Base-by-base conservation (phyloP, 2,888 invertebrate species). In the Phyllotreta cruciferae region DNA sequence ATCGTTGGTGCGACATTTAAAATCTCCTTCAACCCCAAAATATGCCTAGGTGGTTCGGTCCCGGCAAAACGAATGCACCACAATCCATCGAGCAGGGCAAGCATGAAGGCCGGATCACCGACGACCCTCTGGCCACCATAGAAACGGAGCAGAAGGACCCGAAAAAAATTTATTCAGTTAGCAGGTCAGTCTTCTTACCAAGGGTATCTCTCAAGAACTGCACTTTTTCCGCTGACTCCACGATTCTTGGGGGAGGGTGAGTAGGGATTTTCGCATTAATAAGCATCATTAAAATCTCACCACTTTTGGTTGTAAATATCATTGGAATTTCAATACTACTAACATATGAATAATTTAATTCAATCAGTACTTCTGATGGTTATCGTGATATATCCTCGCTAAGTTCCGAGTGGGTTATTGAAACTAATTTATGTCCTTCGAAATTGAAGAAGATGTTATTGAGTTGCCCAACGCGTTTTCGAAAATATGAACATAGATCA, bases 61-160 rank as follows among this genome's bases (percentile, higher is more conserved):
- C 75, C 34, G 69, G 71, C 57, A 77, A 76, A 71, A 67, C 71
- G 47, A 70, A 69, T 54, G 63, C 71, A 50, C 67, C 71, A 45
- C 67, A 73, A 42, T 38, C 54, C 8, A 6, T 44, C 6, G 45
- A 42, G 47, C 9, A 56, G 34, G 57, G 47, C 3, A 44, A 47
- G 44, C 24, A 38, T 10, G 53, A 60, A 14, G 58, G 49, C 10
- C 77, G 77, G 69, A 73, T 78, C 53, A 78, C 82, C 70, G 83
- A 82, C 63, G 85, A 86, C 74, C 86, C 86, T 60, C 79, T 86
- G 71, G 85, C 84, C 45, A 84, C 83, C 37, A 74, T 78, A 60
- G 75, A 77, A 57, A 66, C 76, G 50, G 73, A 56, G 6, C 54
- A 50, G 38, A 69, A 66, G 39, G 80, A 63, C 69, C 67, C 82